Base-by-base conservation (phyloP, 2,797 vertebrate species). In the Pristis pectinata region DNA sequence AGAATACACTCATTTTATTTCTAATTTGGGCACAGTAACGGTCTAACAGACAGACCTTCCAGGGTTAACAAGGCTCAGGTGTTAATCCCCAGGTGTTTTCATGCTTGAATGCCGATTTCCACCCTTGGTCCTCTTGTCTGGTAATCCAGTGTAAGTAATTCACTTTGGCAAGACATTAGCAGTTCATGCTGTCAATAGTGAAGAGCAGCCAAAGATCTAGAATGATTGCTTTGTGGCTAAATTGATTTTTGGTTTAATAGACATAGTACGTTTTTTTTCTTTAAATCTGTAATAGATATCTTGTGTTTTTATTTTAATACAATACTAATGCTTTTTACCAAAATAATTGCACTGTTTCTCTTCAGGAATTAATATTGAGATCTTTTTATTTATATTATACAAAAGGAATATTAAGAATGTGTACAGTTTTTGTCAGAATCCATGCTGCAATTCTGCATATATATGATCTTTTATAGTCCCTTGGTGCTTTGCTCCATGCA, bases 121-220 rank as follows among this genome's bases (percentile, higher is more conserved):
- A 74, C 67, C 92, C 70, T 76, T 72, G 44, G 92, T 94, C 64
- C 92, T 94, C 92, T 91, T 94, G 92, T 53, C 92, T 94, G 53
- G 92, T 94, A 94, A 94, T 94, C 92, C 92, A 94, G 92, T 94
- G 92, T 94, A 76, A 94, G 92, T 94, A 94, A 94, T 94, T 94
- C 92, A 94, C 92, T 94, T 94, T 94, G 92, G 92, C 92, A 94
- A 94, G 92, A 94, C 92, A 94, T 94, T 94, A 94, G 92, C 92
- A 94, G 92, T 94, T 94, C 92, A 49, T 94, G 92, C 92, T 94
- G 92, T 94, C 92, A 94, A 94, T 94, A 94, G 92, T 76, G 92
- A 94, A 94, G 44, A 94, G 92, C 70, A 53, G 92, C 92, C 72
- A 94, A 94, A 76, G 92, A 94, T 94, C 92, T 56, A 94, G 92